Evolutionary conservation across 2,797 vertebrate genomes (phyloP), one percentile per base, ranked within the genome.

Genomic region (Balearica regulorum): DNA sequence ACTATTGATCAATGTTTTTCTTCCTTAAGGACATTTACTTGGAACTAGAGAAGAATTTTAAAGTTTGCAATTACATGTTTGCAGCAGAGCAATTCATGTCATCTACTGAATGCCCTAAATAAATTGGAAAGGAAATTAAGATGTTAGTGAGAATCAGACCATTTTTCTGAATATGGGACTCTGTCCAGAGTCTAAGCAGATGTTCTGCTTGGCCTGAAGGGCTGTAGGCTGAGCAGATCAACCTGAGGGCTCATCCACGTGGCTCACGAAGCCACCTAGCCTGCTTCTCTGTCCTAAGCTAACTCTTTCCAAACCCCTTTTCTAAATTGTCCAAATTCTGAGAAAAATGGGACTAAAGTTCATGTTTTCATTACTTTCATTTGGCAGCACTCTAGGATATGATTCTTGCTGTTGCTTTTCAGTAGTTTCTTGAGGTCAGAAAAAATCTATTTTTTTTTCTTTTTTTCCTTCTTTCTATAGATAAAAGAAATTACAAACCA

Each of bases 121-220:
- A 71, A 91, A 77, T 89, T 69, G 69, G 81, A 89, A 79, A 85
- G 64, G 68, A 90, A 92, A 95, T 95, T 29, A 94, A 95, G 90
- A 57, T 77, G 31, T 83, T 95, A 66, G 69, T 75, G 76, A 84
- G 78, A 89, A 54, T 92, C 72, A 91, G 61, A 44, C 31, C 7
- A 18, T 94, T 94, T 92, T 94, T 90, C 81, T 91, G 57, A 87
- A 39, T 54, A 33, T 58, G 71, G 46, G 78, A 80, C 58, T 87
- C 79, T 92, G 69, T 89, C 89, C 92, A 89, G 69, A 73, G 46
- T 78, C 53, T 77, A 76, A 95, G 78, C 75, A 11, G 81, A 65
- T 89, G 87, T 92, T 79, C 72, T 83, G 33, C 76, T 87, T 93
- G 1, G 19, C 82, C 92, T 91, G 57, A 71, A 91, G 76, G 72